Conservation (phyloP, 2,797 vertebrate species). For the Intellagama lesueurii region DNA sequence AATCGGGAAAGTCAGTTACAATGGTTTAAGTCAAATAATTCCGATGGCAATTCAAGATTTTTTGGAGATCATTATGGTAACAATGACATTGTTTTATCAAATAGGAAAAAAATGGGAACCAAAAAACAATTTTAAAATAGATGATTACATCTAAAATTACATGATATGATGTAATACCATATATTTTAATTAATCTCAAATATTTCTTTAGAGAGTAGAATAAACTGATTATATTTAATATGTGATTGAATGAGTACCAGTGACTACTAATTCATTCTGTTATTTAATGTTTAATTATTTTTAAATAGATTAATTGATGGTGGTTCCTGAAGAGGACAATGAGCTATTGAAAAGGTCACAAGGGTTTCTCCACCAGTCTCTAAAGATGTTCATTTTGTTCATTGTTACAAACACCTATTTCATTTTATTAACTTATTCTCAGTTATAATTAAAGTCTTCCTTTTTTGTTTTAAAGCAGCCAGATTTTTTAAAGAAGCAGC, state of each 20-base stretch:
- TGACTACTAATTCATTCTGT: not conserved
- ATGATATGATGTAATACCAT: not conserved
- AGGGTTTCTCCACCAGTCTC: constrained; percentile 4
- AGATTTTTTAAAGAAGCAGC: not conserved
- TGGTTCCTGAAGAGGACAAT: not conserved
- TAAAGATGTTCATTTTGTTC: constrained; percentile 50
- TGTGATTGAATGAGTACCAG: not conserved
- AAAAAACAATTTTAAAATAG: not conserved
- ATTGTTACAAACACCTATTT: constrained; percentile 46
- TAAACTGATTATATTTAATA: not conserved
- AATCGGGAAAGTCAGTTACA: no score
- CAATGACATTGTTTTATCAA: not conserved
- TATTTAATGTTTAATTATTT: not conserved
- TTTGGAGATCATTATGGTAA: no score
- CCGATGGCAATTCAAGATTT: not conserved
- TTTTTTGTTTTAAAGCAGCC: not conserved
- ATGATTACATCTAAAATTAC: no score
- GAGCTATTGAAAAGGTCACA: constrained; percentile 14
- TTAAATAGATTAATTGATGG: not conserved
- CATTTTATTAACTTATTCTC: constrained; percentile 46
- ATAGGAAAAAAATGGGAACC: not conserved
- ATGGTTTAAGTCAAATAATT: not conserved
- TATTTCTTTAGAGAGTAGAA: not conserved
- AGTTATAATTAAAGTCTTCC: constrained; percentile 43
- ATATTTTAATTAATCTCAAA: not conserved